Evolutionary conservation across 2,888 invertebrate species (phyloP), one percentile per base, ranked within the genome.

Genomic region (Nomada ferruginata): DNA sequence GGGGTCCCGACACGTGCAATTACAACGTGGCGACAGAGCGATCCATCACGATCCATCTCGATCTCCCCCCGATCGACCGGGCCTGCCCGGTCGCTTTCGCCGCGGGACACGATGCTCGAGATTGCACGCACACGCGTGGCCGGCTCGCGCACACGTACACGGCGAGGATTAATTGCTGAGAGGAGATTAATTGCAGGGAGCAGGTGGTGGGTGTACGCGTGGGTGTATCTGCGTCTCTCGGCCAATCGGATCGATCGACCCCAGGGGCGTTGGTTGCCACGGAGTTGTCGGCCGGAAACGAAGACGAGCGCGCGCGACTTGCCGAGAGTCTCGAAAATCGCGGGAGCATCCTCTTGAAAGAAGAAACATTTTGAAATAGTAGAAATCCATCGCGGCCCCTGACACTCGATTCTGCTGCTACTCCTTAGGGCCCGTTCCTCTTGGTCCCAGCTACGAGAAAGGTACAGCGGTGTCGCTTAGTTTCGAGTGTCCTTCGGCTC

Each of bases 141-240:
- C 26, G 29, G 26, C 29, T 23, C 50, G 26, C 44, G 20, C 73
- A 26, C 61, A 76, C 71, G 50, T 29, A 75, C 77, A n/a, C 69
- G 79, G 75, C 70, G 82, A 84, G 83, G 85, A 87, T 89, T 86
- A 87, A 89, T 90, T 85, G 88, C 87, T 70, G 84, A 83, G 79
- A 85, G 83, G 72, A 83, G 89, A 88, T 90, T 88, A 88, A 90
- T 90, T 86, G 85, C 85, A 70, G 76, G 70, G 80, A 68, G 74
- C 78, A 80, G 79, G 80, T 78, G 79, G 86, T 82, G 79, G 77
- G 84, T 85, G 80, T 80, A 79, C 80, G 84, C 83, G 85, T 74
- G 84, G 76, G 71, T 83, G 80, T 85, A 80, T 76, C 82, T 65
- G 68, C 82, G 60, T 85, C 84, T 80, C 77, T 80, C 80, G 83